These are phyloP conservation scores for Galbula dea DNA, from an alignment of 2,113 vertebrate species.

Conservation along the genomic window DNA sequence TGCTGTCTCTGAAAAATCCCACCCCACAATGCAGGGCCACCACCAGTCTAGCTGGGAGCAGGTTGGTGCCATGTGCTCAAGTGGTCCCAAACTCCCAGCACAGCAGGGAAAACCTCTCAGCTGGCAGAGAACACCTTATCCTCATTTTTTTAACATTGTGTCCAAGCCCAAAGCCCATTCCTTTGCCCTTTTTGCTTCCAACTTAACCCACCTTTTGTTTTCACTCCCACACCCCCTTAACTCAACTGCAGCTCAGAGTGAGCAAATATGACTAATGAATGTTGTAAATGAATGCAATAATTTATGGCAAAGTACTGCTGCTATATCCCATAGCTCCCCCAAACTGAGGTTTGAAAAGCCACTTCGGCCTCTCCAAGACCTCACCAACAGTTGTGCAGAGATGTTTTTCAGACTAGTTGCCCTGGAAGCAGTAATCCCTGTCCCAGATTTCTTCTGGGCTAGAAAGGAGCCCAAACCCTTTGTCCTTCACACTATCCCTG, in stretches of 20 bases:
- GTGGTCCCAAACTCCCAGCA: background rate
- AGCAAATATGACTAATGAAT: background rate
- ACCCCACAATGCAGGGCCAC: background rate
- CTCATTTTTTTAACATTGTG: background rate
- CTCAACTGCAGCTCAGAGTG: accelerated
- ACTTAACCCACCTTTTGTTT: background rate
- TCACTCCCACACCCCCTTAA: background rate
- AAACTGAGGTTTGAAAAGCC: background rate
- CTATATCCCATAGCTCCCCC: accelerated
- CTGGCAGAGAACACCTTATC: background rate
- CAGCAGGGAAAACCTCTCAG: accelerated
- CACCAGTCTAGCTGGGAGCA: accelerated
- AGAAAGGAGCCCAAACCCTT: background rate
- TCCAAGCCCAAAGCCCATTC: background rate
- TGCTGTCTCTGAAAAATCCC: background rate
- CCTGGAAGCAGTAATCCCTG: background rate
- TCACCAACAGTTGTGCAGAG: background rate
- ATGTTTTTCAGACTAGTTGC: background rate
- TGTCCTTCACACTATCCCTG: background rate
- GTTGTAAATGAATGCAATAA: background rate
- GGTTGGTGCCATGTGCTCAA: accelerated
- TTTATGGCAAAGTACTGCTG: background rate
- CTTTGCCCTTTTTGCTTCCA: background rate
- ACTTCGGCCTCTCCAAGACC: background rate
- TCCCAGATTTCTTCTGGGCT: background rate